Conservation (phyloP, 2,113 vertebrate genomes). For the Bagarius yarrelli region DNA sequence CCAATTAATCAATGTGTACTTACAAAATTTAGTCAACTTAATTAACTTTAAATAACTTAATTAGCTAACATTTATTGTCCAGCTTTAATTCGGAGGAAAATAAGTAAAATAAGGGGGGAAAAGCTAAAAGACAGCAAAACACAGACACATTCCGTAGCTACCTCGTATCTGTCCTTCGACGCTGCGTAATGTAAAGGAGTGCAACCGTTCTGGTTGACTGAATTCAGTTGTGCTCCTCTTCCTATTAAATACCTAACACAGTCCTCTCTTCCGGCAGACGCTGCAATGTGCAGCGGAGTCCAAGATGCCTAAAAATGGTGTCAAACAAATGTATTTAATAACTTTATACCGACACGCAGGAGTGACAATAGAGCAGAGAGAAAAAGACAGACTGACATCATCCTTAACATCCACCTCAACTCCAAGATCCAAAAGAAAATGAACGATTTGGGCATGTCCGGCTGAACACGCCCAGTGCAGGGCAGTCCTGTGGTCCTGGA, state of each 20-base stretch:
- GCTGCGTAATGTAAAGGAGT: conserved; percentile 93
- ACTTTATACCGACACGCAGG: neutral
- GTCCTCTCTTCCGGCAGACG: conserved; percentile 90
- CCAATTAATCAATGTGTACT: no score
- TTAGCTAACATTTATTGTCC: no score
- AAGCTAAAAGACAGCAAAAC: neutral
- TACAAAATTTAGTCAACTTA: no score
- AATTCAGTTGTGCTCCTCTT: conserved; percentile 87
- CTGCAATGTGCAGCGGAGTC: conserved; percentile 92
- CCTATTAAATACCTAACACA: conserved; percentile 84
- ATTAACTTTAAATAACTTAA: no score
- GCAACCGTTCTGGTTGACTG: conserved; percentile 91
- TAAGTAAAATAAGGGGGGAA: neutral
- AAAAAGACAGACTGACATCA: conserved; percentile 78
- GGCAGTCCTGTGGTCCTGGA: conserved; percentile 83
- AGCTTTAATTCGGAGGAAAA: neutral
- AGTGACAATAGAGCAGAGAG: neutral
- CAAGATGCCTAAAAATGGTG: conserved; percentile 77
- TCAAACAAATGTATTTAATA: neutral
- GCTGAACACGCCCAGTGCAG: conserved; percentile 97
- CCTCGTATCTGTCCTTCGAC: conserved; percentile 92
- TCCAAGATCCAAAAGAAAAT: conserved; percentile 81
- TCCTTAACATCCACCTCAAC: conserved; percentile 86
- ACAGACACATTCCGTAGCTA: conserved; percentile 47
- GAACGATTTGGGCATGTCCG: conserved; percentile 82